These are phyloP conservation scores for Drepana falcataria DNA, from an alignment of 2,888 invertebrate species.

Conservation along the genomic window DNA sequence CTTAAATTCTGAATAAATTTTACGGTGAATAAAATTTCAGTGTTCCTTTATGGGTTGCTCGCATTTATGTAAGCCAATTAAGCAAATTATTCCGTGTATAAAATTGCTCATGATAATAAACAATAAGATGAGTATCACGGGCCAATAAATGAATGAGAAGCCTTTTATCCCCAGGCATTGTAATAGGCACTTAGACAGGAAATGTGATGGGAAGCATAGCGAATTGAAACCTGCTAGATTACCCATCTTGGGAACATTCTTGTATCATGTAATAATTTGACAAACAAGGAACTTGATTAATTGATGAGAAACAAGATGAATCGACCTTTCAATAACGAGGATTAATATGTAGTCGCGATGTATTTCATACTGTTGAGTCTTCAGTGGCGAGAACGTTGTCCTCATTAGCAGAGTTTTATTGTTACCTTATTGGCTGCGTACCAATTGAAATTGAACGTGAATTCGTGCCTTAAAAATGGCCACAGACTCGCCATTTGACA, in stretches of 20 bases:
- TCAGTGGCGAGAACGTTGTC: too few species aligned
- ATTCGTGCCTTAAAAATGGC: too few species aligned
- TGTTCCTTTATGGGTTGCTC: background rate
- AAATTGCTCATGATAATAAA: conserved; percentile 26
- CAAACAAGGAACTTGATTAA: conserved; percentile 42
- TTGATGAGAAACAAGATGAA: conserved; percentile 50
- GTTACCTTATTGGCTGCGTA: too few species aligned
- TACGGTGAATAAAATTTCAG: conserved; percentile 2
- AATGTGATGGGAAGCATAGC: conserved; percentile 49
- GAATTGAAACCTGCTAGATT: conserved; percentile 32
- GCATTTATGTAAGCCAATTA: conserved; percentile 14
- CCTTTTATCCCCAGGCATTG: conserved; percentile 28
- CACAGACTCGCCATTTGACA: too few species aligned
- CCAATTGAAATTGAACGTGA: too few species aligned
- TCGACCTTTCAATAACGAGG: conserved; percentile 37
- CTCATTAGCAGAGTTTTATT: too few species aligned
- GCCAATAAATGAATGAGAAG: conserved; percentile 41
- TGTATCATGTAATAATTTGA: conserved; percentile 54
- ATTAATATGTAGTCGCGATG: conserved; percentile 13
- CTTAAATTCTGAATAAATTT: conserved; percentile 1
- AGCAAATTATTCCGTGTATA: conserved; percentile 8
- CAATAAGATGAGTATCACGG: conserved; percentile 41
- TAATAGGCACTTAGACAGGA: conserved; percentile 44
- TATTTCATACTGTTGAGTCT: background rate
- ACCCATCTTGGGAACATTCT: conserved; percentile 56